Evolutionary conservation across 2,888 invertebrate species (phyloP), one percentile per base, ranked within the genome.

Genomic region (Drosophila dives): DNA sequence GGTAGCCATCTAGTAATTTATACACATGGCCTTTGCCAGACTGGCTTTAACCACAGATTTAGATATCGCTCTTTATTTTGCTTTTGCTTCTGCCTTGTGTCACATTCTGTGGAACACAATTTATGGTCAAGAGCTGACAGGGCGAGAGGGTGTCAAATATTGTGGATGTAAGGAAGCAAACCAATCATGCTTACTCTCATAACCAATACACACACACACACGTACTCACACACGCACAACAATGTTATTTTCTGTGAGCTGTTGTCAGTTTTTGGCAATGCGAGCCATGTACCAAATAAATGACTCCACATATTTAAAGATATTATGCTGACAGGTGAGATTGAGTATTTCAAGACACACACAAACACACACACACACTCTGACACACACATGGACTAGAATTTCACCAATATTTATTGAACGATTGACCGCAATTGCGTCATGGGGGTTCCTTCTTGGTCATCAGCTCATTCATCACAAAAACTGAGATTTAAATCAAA

Each of bases 301-400:
- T 86, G 86, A 88, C 88, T 88, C 63, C 63, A 86, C 88, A 86
- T 86, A 88, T 85, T 85, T 88, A 70, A 83, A 86, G 80, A 76
- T 76, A 86, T 88, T 80, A 69, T 72, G 84, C 74, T 88, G 86
- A 86, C 84, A 83, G 75, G 75, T 60, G 54, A 79, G 81, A 83
- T 85, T 71, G 79, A 74, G 71, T 23, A 34, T 40, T 51, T 45
- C n/a, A 7, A n/a, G 40, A 45, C 51, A 70, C 48, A 15, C 36
- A 26, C 8, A 20, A 10, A 10, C 20, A 36, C 15, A 15, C n/a
- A 12, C 26, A 32, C 20, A 12, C 45, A 33, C 51, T 33, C 7
- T 29, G 29, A 8, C 26, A 29, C 11, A 10, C 2, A 61, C 12
- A 62, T 6, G 1, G 48, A 20, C 29, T 23, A 55, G 34, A 58